Percentiles rank a stretch among this genome's conserved stretches.
These are phyloP conservation scores for Pachyramphus minor DNA, from an alignment of 2,113 vertebrate genomes.

Conservation along the genomic window DNA sequence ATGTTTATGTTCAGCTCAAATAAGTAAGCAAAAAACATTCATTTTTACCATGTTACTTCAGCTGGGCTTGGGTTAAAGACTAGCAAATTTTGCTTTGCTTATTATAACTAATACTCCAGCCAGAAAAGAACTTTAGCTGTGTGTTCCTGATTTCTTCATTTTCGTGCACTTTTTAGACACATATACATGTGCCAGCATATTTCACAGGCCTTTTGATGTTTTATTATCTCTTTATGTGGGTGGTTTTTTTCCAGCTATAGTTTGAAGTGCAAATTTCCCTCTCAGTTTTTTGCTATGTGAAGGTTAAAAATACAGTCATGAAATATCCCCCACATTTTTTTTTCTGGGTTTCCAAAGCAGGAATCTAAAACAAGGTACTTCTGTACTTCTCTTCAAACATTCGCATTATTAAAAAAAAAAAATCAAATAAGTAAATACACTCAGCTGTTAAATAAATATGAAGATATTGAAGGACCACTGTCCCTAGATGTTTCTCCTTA, in stretches of 20 bases:
- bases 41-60: neutral
- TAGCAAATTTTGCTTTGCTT: neutral
- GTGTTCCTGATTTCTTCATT: neutral
- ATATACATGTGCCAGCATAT: neutral
- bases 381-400: neutral
- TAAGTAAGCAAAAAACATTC: no score
- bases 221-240: slow-evolving; percentile 41
- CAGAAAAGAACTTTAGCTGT: neutral
- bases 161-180: neutral
- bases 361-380: neutral
- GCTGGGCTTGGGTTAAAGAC: neutral
- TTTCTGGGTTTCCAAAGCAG: neutral
- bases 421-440: neutral
- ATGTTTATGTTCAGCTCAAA: neutral
- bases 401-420: neutral
- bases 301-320: slow-evolving; percentile 26
- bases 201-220: slow-evolving; percentile 38
- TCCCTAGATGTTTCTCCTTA: neutral
- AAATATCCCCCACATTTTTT: neutral
- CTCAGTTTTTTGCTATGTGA: neutral
- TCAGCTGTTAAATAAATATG: neutral
- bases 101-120: neutral
- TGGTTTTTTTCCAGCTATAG: slow-evolving; percentile 35
- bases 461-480: neutral
- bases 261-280: slow-evolving; percentile 62